Conservation (phyloP, 2,113 vertebrate genomes). For the Pterophyllum scalare region DNA sequence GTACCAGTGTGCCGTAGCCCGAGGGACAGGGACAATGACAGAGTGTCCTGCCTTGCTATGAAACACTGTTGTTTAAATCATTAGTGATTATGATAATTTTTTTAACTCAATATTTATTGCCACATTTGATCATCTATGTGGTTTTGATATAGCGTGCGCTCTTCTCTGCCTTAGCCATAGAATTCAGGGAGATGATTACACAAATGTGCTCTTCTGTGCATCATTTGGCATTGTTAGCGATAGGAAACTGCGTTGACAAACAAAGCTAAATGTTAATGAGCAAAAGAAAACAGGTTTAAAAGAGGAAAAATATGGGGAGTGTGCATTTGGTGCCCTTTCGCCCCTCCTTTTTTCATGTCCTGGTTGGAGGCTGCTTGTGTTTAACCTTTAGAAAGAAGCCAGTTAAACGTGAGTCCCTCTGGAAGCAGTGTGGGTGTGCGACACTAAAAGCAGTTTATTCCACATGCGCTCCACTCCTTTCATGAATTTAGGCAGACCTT, state of each 20-base stretch:
- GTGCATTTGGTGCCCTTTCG: neutral
- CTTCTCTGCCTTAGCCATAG: neutral
- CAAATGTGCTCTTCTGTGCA: neutral
- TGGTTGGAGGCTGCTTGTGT: conserved; percentile 15
- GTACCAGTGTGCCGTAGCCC: conserved; percentile 1
- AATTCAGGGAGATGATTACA: neutral
- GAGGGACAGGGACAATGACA: conserved; percentile 37
- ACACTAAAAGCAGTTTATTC: conserved; percentile 1
- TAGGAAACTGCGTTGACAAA: neutral
- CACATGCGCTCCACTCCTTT: neutral
- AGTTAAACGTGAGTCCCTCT: conserved; percentile 10
- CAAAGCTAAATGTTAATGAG: neutral
- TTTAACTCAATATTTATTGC: neutral
- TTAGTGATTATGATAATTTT: conserved; percentile 18
- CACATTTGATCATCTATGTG: neutral
- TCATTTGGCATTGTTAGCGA: neutral
- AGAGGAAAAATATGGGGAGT: neutral
- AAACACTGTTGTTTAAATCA: conserved; percentile 30
- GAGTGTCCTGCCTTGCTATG: conserved; percentile 6
- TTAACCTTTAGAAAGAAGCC: conserved; percentile 33
- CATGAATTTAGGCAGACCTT: neutral
- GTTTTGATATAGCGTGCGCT: neutral
- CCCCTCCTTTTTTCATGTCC: neutral
- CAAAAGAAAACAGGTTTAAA: neutral
- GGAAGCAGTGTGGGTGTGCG: conserved; percentile 11